Evolutionary conservation across 2,888 invertebrate genomes (phyloP), one percentile per base, ranked within the genome.

Genomic region (Pristionchus exspectatus): DNA sequence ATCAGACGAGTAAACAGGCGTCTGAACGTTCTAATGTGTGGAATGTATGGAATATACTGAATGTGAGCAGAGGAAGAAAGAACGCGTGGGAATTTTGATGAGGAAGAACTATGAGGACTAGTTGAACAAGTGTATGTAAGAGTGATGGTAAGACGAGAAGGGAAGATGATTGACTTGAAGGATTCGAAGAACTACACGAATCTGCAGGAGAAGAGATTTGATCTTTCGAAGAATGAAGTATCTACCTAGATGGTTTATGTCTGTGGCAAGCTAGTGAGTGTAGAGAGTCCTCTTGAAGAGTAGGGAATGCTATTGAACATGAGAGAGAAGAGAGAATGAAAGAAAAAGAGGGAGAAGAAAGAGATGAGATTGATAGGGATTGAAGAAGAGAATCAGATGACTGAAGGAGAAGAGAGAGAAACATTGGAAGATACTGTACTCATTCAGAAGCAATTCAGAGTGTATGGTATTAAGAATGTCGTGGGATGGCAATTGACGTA

Each of bases 271-370:
- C 21, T 21, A 63, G 63, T 7, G 63, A n/a, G 24, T n/a, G 63
- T 24, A 63, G 63, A 9, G 21, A 63, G 38, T 63, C 63, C 24
- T 24, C 63, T 21, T 24, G 74, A 74, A 9, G 38, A 74, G 74
- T 9, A 38, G 74, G 10, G 74, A 38, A 38, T 33, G 74, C 74
- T 54, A 54, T 83, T 83, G 56, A 83, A 83, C 38, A 81, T 81
- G 56, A 83, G 56, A 83, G 56, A 83, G 56, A 83, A 54, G 30
- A 54, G 56, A 83, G 30, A 81, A 10, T 24, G 44, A 44, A 54
- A 54, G 83, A 54, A 54, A 83, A 83, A 83, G 50, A n/a, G n/a
- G 83, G 83, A 54, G 83, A 83, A 83, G 83, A 14, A 83, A 54
- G 83, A 54, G 50, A 27, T 30, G 83, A 74, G 74, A 74, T 74